Percentiles rank a stretch among this genome's conserved stretches.
Conservation (phyloP, 2,888 invertebrate species). For the Hololepta plana region DNA sequence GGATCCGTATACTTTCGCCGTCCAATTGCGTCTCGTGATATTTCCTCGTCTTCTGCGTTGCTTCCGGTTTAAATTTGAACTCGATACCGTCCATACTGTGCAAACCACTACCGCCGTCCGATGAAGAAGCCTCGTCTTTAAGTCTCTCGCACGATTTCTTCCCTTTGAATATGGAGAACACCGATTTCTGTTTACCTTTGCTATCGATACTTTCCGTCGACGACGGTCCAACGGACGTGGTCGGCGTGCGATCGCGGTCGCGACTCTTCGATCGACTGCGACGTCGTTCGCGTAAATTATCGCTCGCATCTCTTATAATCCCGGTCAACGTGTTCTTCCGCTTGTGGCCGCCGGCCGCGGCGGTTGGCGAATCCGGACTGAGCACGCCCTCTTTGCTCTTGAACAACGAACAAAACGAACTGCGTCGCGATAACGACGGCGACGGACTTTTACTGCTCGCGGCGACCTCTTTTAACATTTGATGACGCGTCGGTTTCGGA, state of each 20-base stretch:
- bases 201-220: conserved; percentile 26
- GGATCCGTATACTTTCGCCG: conserved; percentile 49
- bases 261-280: conserved; percentile 24
- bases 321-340: conserved; percentile 22
- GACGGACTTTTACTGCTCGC: conserved; percentile 38
- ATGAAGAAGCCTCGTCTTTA: conserved; percentile 17
- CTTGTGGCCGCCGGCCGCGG: conserved; percentile 15
- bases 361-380: conserved; percentile 42
- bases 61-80: conserved; percentile 19
- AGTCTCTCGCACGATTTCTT: conserved; percentile 29
- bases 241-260: conserved; percentile 46
- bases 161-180: conserved; percentile 47
- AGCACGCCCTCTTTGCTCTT: conserved; percentile 49
- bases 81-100: conserved; percentile 9
- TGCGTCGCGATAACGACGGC: conserved; percentile 56
- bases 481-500: conserved; percentile 1
- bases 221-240: conserved; percentile 34
- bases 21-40: conserved; percentile 46
- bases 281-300: conserved; percentile 20
- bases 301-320: conserved; percentile 22
- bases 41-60: conserved; percentile 17
- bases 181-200: conserved; percentile 35
- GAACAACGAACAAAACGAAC: conserved; percentile 66
- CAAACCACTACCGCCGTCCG: conserved; percentile 19
- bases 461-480: conserved; percentile 13